These are phyloP conservation scores for Gnatocerus cornutus DNA, from an alignment of 2,888 invertebrate genomes.

Conservation along the genomic window DNA sequence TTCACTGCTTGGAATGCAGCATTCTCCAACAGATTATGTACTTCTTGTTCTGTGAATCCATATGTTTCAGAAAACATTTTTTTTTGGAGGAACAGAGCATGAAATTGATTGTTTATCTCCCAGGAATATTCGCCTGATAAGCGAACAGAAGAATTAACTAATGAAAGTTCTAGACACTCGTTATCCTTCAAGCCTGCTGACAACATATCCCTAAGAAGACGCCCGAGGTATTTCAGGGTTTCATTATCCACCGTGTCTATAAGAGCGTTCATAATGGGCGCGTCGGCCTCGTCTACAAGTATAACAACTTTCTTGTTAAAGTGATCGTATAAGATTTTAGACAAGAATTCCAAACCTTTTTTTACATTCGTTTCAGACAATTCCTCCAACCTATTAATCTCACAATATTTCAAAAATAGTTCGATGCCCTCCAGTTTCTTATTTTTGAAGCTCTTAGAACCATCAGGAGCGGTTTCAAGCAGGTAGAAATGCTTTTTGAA, in stretches of 20 bases:
- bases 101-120: background rate
- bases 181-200: conserved; percentile 35
- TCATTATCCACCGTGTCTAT: conserved; percentile 12
- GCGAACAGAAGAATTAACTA: conserved; percentile 38
- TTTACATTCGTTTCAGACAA: conserved; percentile 30
- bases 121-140: conserved; percentile 32
- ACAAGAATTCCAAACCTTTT: conserved; percentile 34
- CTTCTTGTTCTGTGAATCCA: conserved; percentile 45
- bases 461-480: conserved; percentile 29
- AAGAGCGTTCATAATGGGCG: conserved; percentile 36
- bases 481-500: conserved; percentile 35
- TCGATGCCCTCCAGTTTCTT: conserved; percentile 25
- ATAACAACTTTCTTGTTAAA: conserved; percentile 46
- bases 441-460: conserved; percentile 19
- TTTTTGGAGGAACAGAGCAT: conserved; percentile 37
- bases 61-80: conserved; percentile 33
- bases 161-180: conserved; percentile 35
- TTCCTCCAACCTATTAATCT: conserved; percentile 10
- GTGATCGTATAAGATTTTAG: conserved; percentile 42
- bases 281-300: conserved; percentile 41
- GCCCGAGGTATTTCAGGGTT: conserved; percentile 28
- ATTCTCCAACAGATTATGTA: conserved; percentile 28
- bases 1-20: conserved; percentile 35
- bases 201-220: conserved; percentile 26
- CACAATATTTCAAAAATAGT: conserved; percentile 31